Conservation (phyloP, 2,797 vertebrate genomes). For the Xenops minutus region DNA sequence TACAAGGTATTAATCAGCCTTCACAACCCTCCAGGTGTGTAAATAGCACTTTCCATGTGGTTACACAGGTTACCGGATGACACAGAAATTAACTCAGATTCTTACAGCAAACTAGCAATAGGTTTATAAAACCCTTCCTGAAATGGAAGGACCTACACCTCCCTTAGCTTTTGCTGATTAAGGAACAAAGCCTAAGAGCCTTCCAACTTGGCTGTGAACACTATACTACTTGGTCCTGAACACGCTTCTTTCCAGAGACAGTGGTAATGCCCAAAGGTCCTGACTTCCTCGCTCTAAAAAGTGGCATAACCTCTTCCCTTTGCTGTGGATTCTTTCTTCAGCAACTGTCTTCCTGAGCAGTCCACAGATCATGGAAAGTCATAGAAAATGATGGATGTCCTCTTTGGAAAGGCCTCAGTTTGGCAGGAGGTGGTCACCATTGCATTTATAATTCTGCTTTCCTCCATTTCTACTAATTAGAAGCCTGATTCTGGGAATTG, state of each 20-base stretch:
- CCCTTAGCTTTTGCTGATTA: neutral
- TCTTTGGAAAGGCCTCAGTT: neutral
- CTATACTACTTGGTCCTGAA: neutral
- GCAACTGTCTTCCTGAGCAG: neutral
- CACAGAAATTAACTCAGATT: neutral
- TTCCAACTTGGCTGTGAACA: neutral
- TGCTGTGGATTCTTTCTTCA: neutral
- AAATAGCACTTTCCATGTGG: neutral
- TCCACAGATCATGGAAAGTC: neutral
- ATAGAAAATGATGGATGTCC: neutral
- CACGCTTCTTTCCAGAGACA: neutral
- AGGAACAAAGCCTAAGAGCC: neutral
- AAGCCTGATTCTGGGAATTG: neutral
- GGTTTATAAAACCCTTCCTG: neutral
- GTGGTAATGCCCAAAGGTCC: neutral
- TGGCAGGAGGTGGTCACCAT: neutral
- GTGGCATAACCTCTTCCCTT: neutral
- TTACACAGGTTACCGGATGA: accelerated
- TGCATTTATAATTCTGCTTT: neutral
- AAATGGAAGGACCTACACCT: neutral
- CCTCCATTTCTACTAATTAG: neutral
- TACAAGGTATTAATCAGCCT: neutral
- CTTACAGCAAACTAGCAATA: neutral
- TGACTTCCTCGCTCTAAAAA: neutral
- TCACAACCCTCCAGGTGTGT: neutral